phyloP scores from a whole-genome alignment of 2,797 vertebrate species.

The Iguana delicatissima region DNA sequence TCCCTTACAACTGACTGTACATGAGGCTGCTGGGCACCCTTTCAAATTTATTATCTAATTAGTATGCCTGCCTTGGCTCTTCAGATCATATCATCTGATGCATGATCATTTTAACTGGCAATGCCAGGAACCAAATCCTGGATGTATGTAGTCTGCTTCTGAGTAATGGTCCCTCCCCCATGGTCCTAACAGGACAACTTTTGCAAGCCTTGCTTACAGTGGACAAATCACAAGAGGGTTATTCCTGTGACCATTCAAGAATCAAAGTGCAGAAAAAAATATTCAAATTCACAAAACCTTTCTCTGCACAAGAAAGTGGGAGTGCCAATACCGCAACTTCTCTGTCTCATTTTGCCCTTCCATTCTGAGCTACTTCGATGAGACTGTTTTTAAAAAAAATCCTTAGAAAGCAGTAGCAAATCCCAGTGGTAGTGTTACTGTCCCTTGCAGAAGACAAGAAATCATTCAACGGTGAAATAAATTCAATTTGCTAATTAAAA shows the following conservation, averaged over 20 bases:
- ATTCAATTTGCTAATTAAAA: conserved; percentile 69
- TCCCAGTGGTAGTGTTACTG: conserved; percentile 62
- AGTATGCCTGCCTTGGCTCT: neutral
- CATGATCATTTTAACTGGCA: too few species aligned
- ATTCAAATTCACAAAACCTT: neutral
- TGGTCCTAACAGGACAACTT: neutral
- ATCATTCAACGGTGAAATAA: conserved; percentile 68
- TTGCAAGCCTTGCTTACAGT: neutral
- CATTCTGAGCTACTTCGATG: neutral
- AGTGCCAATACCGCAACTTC: neutral
- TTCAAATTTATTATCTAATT: neutral
- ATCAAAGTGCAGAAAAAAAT: neutral
- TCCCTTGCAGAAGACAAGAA: conserved; percentile 21
- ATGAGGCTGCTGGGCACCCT: neutral
- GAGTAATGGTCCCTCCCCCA: neutral
- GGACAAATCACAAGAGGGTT: fast-evolving
- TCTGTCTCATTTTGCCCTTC: neutral
- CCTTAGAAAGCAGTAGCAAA: conserved; percentile 62
- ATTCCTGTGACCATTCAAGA: neutral
- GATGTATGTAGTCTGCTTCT: neutral
- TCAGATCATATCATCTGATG: neutral
- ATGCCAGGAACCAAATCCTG: neutral
- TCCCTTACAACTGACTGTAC: neutral
- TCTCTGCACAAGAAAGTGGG: neutral
- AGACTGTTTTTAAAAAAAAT: conserved; percentile 9